Percentiles rank a stretch among this genome's conserved stretches.
Conservation (phyloP, 2,113 vertebrate species). For the Aegypius monachus region DNA sequence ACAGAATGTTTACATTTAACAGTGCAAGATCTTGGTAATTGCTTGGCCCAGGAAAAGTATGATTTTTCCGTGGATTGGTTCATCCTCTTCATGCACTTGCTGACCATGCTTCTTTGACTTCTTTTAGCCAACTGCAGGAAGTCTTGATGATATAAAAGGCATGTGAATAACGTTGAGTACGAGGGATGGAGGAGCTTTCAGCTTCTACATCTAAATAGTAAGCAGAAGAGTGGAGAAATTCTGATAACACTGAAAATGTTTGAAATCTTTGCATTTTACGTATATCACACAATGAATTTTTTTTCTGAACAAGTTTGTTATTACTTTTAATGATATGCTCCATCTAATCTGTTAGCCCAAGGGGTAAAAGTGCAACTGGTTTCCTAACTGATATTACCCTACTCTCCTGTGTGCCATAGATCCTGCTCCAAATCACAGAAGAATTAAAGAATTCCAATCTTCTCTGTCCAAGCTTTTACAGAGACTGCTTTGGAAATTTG, state of each 20-base stretch:
- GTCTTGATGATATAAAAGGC: not conserved
- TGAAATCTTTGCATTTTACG: not conserved
- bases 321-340: not conserved
- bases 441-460: constrained; percentile 21
- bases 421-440: not conserved
- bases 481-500: not conserved
- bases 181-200: not conserved
- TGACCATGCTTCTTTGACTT: not conserved
- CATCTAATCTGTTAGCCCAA: not conserved
- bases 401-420: not conserved
- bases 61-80: not conserved
- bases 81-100: not conserved
- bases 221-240: not conserved
- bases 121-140: not conserved
- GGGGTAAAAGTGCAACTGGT: not conserved
- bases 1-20: not conserved
- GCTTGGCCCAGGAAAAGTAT: not conserved
- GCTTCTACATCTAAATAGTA: not conserved
- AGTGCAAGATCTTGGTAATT: not conserved
- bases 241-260: not conserved
- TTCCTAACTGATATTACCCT: not conserved
- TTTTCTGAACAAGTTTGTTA: not conserved
- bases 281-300: not conserved
- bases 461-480: constrained; percentile 2
- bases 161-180: not conserved